Evolutionary conservation across 2,113 vertebrate genomes (phyloP), one percentile per base, ranked within the genome.

Genomic region (Sceloporus tristichus): DNA sequence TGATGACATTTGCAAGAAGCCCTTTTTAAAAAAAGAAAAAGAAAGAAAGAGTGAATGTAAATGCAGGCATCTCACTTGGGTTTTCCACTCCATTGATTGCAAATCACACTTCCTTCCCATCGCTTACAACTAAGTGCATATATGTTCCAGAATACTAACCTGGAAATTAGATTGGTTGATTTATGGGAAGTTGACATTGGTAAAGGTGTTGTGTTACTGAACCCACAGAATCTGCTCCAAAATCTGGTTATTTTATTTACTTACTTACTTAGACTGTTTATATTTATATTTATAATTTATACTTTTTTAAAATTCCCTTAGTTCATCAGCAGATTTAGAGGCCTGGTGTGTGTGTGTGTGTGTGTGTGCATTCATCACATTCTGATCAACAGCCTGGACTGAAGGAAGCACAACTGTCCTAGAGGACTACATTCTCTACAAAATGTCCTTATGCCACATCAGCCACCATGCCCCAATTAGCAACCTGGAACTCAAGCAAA

Each of bases 1-100:
- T 48, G 71, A 75, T 82, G 79, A 53, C 79, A 66, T 82, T 87
- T 87, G 40, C 71, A 82, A 66, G 71, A 87, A 62, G 71, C 71
- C 10, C 73, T 82, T 87, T 79, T 82, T 71, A 21, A 10, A 71
- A 29, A 29, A 71, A 70, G 9, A 68, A 34, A 34, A 34, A 34
- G 34, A 34, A 29, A 87, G 80, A 74, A 82, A 59, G 38, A 23
- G 68, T 70, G 59, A 81, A 81, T 81, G 27, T 25, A 74, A 87
- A 87, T 82, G 62, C 56, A 74, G 19, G 19, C 8, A 10, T 53
- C 79, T 81, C n/a, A 9, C 48, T 62, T 82, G 73, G 74, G 70
- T 14, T 76, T 82, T 65, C 80, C 62, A 66, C 42, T 88, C 40
- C 56, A 21, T 2, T 66, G 86, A 77, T 23, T 19, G 59, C 70